Evolutionary conservation across 2,113 vertebrate genomes (phyloP), one percentile per base, ranked within the genome.

Genomic region (Hyla sarda): DNA sequence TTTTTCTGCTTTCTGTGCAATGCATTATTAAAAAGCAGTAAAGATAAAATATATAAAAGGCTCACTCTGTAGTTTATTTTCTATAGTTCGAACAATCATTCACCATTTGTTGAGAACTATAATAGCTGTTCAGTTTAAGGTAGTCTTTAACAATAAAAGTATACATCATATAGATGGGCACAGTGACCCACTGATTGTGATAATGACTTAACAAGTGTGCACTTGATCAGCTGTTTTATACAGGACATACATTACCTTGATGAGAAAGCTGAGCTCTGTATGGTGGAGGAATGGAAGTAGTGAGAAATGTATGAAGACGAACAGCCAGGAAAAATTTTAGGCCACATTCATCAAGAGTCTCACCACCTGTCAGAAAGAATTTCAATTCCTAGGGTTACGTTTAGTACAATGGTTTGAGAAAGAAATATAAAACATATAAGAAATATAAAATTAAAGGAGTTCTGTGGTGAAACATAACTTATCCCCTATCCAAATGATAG

Each of bases 321-420:
- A 99, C 95, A 81, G 98, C 97, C 89, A 99, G 92, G 58, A 99
- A 92, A 92, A 97, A 99, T 90, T 97, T 99, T 89, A 99, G 92
- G 19, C 98, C 98, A 89, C 98, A 99, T 82, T 99, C 98, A 91
- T 99, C 98, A 90, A 99, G 94, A 5, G 98, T 99, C 93, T 98
- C 98, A 88, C 98, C 97, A 91, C 97, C 98, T 99, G 54, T 73
- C 4, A 50, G 58, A 6, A 37, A 45, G 52, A 41, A 19, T 34
- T 13, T 47, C 9, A n/a, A n/a, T n/a, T n/a, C n/a, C n/a, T n/a
- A n/a, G n/a, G n/a, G n/a, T n/a, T n/a, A n/a, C n/a, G n/a, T n/a
- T 74, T 0, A 3, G 4, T 25, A 14, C 32, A 37, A 0, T 0
- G 37, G 37, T 21, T 72, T 37, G 7, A 72, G 30, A 41, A 62